A percentile compares a stretch with the other conserved stretches of the same genome.
Evolutionary conservation across 2,797 vertebrate genomes (phyloP).

Genomic region (Vespertilio murinus): DNA sequence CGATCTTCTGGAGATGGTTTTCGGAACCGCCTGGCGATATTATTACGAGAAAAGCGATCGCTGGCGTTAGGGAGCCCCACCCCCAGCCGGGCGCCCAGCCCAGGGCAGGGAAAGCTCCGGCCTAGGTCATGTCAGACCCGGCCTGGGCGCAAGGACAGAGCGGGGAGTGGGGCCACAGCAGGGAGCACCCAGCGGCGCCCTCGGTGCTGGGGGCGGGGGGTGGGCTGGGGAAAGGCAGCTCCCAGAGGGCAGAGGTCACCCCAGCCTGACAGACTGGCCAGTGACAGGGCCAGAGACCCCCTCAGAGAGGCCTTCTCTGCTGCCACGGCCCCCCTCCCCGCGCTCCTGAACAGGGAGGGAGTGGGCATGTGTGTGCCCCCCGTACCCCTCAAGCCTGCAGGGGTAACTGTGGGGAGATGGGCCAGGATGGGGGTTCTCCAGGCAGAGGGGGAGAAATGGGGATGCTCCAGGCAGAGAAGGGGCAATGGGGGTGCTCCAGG

Average conservation of each 20-base stretch:
- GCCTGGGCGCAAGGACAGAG: no score
- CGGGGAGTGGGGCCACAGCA: no score
- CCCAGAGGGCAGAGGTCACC: background rate
- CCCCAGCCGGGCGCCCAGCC: background rate
- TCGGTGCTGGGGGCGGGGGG: no score
- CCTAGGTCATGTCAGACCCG: background rate
- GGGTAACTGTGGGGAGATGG: no score
- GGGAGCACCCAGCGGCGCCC: no score
- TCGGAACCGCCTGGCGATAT: background rate
- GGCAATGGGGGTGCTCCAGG: no score
- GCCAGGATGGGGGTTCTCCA: no score
- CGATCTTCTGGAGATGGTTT: background rate
- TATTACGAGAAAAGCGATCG: background rate
- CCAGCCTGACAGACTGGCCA: background rate
- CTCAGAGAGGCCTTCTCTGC: background rate
- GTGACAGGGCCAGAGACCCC: background rate
- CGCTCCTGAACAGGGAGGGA: background rate
- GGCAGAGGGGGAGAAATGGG: no score
- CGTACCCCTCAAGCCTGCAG: background rate
- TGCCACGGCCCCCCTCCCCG: background rate
- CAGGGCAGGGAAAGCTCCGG: fast-evolving
- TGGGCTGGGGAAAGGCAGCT: background rate
- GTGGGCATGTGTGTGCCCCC: no score
- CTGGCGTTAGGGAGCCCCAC: no score
- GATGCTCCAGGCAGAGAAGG: no score